Evolutionary conservation across 2,888 invertebrate genomes (phyloP).

Genomic region (Eueremaeus valkanovi): DNA sequence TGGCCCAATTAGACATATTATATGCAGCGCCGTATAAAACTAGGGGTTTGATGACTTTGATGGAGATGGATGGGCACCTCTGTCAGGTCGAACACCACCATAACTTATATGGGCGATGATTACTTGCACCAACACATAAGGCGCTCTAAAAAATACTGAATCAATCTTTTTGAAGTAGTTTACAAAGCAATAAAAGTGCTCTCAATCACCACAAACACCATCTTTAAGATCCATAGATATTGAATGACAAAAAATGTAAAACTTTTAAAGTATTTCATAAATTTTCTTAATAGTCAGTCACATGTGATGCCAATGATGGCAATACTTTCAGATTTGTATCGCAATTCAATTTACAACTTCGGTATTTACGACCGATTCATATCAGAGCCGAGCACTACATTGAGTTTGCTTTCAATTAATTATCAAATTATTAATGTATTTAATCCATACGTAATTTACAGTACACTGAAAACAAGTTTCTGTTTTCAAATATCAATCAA

Average conservation of each 20-base stretch:
- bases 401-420: not conserved
- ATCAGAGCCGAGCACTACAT: not conserved
- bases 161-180: conserved; percentile 33
- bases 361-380: not conserved
- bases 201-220: conserved; percentile 33
- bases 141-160: conserved; percentile 2
- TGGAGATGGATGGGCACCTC: conserved; percentile 33
- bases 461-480: not conserved
- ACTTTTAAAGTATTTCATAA: not conserved
- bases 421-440: too few species aligned
- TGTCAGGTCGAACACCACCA: conserved; percentile 17
- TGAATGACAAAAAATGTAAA: conserved; percentile 24
- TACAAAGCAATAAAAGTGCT: conserved; percentile 30
- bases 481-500: too few species aligned
- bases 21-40: not conserved
- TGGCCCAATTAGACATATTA: conserved; percentile 28
- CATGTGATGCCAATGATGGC: not conserved
- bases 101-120: conserved; percentile 35
- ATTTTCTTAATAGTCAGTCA: not conserved
- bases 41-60: conserved; percentile 32
- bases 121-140: conserved; percentile 20
- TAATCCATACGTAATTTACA: too few species aligned
- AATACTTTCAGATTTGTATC: not conserved
- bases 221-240: conserved; percentile 11
- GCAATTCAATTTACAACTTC: not conserved